Conservation (phyloP, 2,888 invertebrate genomes). For the Rosalia funebris region DNA sequence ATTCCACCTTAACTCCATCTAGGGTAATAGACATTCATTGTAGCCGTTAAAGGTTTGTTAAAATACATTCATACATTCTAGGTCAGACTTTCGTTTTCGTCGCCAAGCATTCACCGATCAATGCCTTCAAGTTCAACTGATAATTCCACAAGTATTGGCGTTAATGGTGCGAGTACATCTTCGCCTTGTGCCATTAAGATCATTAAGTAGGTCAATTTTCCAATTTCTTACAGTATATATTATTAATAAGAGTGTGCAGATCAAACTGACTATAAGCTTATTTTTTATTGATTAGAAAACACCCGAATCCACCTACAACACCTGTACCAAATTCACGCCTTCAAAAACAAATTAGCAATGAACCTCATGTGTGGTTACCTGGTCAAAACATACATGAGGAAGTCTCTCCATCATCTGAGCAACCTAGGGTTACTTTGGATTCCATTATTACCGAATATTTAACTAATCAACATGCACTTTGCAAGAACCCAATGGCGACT, state of each 20-base stretch:
- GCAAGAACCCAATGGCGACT: slow-evolving; percentile 96
- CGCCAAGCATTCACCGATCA: slow-evolving; percentile 37
- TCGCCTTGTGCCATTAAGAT: slow-evolving; percentile 49
- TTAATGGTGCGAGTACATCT: slow-evolving; percentile 37
- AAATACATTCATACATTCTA: slow-evolving; percentile 32
- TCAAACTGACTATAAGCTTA: too few species aligned
- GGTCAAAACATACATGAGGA: slow-evolving; percentile 46
- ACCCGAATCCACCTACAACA: slow-evolving; percentile 41
- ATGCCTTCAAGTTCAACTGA: slow-evolving; percentile 28
- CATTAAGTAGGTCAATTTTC: slow-evolving; percentile 50
- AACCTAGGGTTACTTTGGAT: slow-evolving; percentile 76
- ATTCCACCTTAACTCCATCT: slow-evolving; percentile 67
- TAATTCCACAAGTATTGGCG: slow-evolving; percentile 16
- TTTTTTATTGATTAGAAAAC: slow-evolving; percentile 31
- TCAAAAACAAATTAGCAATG: slow-evolving; percentile 67
- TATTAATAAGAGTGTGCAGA: too few species aligned
- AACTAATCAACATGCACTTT: slow-evolving; percentile 96
- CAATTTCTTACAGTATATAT: too few species aligned
- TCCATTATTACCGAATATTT: slow-evolving; percentile 96
- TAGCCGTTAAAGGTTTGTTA: too few species aligned
- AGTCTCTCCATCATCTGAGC: slow-evolving; percentile 49
- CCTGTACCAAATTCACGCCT: slow-evolving; percentile 58
- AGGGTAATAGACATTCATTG: slow-evolving; percentile 58
- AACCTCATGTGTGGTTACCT: slow-evolving; percentile 52
- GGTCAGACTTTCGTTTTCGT: slow-evolving; percentile 48